Evolutionary conservation across 1,140 invertebrate species (phyloP).

Genomic region (Philopotamus ludificatus): DNA sequence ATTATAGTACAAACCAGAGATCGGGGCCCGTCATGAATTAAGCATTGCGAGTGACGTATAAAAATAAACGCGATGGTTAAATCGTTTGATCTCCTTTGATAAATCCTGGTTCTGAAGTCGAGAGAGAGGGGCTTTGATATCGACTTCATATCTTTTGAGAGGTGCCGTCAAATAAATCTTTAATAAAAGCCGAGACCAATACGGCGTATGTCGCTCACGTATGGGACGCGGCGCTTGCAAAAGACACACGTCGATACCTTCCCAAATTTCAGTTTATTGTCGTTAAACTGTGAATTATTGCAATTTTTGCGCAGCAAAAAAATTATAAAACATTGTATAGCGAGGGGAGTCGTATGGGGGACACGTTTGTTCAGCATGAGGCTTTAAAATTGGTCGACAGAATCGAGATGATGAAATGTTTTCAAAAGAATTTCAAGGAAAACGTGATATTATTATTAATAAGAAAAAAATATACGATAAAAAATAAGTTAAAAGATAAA

Average conservation of each 20-base stretch:
- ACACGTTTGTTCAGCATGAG: not conserved
- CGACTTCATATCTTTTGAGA: constrained; percentile 17
- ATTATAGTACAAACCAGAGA: no score
- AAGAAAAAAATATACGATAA: no score
- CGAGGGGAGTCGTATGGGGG: not conserved
- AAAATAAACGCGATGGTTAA: constrained; percentile 21
- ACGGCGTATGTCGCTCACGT: not conserved
- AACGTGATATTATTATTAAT: no score
- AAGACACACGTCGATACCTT: not conserved
- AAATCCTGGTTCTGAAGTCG: not conserved
- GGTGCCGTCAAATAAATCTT: constrained; percentile 22
- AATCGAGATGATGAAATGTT: no score
- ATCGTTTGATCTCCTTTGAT: constrained; percentile 27
- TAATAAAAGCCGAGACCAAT: constrained; percentile 13
- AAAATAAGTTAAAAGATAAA: no score
- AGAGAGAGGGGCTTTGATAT: constrained; percentile 7
- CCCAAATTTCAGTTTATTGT: not conserved
- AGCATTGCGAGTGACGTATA: constrained; percentile 7
- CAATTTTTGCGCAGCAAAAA: not conserved
- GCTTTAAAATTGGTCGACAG: no score
- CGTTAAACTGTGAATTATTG: not conserved
- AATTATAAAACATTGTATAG: not conserved
- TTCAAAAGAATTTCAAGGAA: no score
- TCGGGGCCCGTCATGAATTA: constrained; percentile 1
- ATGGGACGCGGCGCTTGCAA: not conserved